A percentile compares a stretch with the other conserved stretches of the same genome.
Conservation (phyloP, 1,140 invertebrate genomes). For the Tribolium madens region DNA sequence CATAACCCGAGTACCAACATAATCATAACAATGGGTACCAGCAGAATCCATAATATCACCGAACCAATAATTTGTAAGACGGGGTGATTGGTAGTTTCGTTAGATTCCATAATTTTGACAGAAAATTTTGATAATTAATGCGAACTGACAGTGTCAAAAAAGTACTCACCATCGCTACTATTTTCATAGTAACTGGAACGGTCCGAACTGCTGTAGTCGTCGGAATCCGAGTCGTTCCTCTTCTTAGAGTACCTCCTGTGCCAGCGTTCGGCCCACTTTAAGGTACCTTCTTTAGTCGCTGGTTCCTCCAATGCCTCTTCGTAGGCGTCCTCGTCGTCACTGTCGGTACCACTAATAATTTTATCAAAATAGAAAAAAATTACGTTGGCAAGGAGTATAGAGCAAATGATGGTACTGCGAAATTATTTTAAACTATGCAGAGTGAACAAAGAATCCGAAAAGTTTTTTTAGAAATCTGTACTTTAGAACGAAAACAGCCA, state of each 20-base stretch:
- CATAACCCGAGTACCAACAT: background rate
- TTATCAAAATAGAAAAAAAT: no score
- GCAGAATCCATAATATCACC: background rate
- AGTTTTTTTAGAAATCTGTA: no score
- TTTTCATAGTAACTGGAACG: slow-evolving; percentile 73
- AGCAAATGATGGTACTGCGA: no score
- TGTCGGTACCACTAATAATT: slow-evolving; percentile 69
- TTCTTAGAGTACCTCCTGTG: slow-evolving; percentile 64
- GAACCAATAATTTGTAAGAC: background rate
- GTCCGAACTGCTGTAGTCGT: slow-evolving; percentile 71
- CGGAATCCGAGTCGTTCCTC: slow-evolving; percentile 58
- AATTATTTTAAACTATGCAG: slow-evolving; percentile 22
- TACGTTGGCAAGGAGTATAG: no score
- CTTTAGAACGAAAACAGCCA: no score
- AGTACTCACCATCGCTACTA: slow-evolving; percentile 71
- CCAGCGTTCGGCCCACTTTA: slow-evolving; percentile 75
- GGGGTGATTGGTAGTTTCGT: background rate
- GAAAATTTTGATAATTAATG: background rate
- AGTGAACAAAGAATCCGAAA: no score
- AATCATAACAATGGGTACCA: background rate
- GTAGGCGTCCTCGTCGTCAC: slow-evolving; percentile 72
- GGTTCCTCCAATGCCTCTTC: slow-evolving; percentile 75
- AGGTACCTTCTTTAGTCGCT: slow-evolving; percentile 74
- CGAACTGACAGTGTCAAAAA: background rate
- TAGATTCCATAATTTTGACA: slow-evolving; percentile 2